Percentiles rank a stretch among this genome's conserved stretches.
These are phyloP conservation scores for Stichopus chloronotus DNA, from an alignment of 35 echinoderm and acorn worm species.

Conservation along the genomic window DNA sequence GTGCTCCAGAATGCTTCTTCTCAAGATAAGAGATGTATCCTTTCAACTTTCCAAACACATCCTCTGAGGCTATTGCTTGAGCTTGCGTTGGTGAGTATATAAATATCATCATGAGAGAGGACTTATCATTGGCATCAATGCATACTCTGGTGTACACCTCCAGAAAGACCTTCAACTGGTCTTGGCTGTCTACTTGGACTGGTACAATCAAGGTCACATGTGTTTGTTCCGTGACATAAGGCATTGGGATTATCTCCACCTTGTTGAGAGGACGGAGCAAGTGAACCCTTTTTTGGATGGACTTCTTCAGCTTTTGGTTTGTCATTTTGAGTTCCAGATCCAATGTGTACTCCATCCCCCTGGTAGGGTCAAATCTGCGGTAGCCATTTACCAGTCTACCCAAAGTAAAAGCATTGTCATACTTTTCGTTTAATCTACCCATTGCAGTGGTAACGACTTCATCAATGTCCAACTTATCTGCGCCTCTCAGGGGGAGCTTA, in stretches of 20 bases:
- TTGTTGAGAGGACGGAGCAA: conserved; percentile 86
- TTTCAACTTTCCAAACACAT: conserved; percentile 85
- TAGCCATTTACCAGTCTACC: conserved; percentile 92
- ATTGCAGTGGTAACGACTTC: conserved; percentile 89
- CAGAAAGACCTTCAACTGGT: conserved; percentile 88
- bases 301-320: conserved; percentile 71
- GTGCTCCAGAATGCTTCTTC: conserved; percentile 73
- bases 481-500: conserved; percentile 74
- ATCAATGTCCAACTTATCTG: conserved; percentile 93
- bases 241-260: conserved; percentile 94
- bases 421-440: conserved; percentile 84
- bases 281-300: conserved; percentile 89
- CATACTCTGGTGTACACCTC: conserved; percentile 85
- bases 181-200: conserved; percentile 74
- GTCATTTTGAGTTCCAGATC: conserved; percentile 89
- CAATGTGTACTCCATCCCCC: conserved; percentile 98
- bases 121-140: conserved; percentile 86
- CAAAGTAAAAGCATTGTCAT: conserved; percentile 82
- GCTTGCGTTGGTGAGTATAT: conserved; percentile 90
- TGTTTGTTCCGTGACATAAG: conserved; percentile 93
- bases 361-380: conserved; percentile 87
- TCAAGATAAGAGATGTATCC: conserved; percentile 79
- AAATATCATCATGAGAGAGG: conserved; percentile 91
- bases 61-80: conserved; percentile 79
- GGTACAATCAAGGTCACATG: conserved; percentile 84